Percentiles rank a stretch among this genome's conserved stretches.
phyloP scores from a whole-genome alignment of 2,888 invertebrate genomes.

The Creontiades dilutus region DNA sequence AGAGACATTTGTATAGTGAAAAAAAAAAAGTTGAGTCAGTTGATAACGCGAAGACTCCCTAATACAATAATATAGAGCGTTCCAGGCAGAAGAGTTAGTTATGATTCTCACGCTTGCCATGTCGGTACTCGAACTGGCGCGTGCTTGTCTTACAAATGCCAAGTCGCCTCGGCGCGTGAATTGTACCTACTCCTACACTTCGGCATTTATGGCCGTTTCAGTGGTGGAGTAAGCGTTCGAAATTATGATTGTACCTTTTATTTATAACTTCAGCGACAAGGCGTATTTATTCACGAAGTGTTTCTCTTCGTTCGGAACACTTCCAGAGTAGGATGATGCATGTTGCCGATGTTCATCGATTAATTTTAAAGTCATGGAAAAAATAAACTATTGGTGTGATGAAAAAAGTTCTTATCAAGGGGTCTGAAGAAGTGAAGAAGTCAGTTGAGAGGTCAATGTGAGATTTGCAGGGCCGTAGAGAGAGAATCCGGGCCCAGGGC shows the following conservation, averaged over 20 bases:
- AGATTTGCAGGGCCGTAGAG: no score
- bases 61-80: not conserved
- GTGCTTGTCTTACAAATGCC: constrained; percentile 20
- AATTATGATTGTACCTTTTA: not conserved
- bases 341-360: no score
- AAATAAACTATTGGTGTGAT: no score
- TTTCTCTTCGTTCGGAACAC: not conserved
- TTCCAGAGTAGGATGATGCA: no score
- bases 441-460: no score
- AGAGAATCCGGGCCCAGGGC: no score
- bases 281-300: not conserved
- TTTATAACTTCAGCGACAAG: not conserved
- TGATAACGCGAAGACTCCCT: no score
- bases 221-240: not conserved
- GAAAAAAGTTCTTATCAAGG: no score
- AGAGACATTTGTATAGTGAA: no score
- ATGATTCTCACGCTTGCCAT: constrained; percentile 28
- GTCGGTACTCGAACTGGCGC: not conserved
- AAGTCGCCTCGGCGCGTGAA: not conserved
- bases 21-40: no score
- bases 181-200: not conserved
- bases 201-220: constrained; percentile 11
- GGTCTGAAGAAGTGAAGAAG: no score
- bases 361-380: no score
- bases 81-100: not conserved